Conservation (phyloP, 2,797 vertebrate species). For the Myotis myotis region DNA sequence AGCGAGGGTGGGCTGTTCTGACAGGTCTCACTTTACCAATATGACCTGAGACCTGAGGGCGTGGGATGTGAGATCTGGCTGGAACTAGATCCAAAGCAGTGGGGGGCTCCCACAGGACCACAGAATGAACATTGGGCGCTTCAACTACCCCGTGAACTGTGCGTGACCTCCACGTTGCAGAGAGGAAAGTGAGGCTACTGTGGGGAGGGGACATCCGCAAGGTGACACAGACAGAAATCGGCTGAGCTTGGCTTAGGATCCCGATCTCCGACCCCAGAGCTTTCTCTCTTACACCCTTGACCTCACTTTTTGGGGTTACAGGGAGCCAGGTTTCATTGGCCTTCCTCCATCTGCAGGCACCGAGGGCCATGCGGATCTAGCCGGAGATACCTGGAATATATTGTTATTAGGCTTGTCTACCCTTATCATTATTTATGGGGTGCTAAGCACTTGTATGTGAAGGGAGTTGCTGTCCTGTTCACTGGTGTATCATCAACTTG, state of each 20-base stretch:
- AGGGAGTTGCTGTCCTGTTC: not conserved
- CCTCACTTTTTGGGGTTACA: not conserved
- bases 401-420: not conserved
- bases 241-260: not conserved
- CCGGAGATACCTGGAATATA: not conserved
- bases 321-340: not conserved
- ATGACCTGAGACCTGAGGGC: not conserved
- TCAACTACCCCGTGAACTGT: not conserved
- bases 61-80: not conserved
- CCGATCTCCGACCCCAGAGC: not conserved
- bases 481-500: not conserved
- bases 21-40: not conserved
- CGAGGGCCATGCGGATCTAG: not conserved
- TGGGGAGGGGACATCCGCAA: not conserved
- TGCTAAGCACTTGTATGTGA: not conserved
- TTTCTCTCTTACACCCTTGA: not conserved
- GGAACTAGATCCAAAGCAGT: not conserved
- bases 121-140: not conserved
- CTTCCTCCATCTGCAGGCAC: not conserved
- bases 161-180: not conserved
- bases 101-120: rapidly evolving
- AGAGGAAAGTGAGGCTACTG: not conserved
- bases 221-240: not conserved
- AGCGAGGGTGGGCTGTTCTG: not conserved
- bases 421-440: not conserved